Percentiles rank a stretch among this genome's conserved stretches.
phyloP scores from a whole-genome alignment of 1,140 invertebrate genomes.

The Listronotus oregonensis region DNA sequence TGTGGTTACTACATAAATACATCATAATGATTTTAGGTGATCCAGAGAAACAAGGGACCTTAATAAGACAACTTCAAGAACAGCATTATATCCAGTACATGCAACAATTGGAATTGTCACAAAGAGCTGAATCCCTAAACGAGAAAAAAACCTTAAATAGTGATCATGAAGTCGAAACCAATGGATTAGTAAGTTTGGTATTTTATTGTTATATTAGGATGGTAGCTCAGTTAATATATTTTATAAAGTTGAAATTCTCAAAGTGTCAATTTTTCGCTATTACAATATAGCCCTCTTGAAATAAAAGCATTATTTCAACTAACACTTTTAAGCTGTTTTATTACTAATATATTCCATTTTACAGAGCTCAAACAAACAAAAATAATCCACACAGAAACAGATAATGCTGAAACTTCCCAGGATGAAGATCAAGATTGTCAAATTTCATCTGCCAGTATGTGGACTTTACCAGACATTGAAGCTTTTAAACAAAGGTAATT shows the following conservation, averaged over 20 bases:
- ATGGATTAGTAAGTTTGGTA: constrained; percentile 18
- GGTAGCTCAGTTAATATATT: too few relatives aligned
- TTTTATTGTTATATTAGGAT: constrained; percentile 10
- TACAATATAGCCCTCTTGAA: too few relatives aligned
- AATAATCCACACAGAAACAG: background rate
- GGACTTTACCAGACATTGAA: constrained; percentile 90
- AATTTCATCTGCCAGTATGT: constrained; percentile 74
- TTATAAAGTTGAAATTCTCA: too few relatives aligned
- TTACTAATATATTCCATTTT: background rate
- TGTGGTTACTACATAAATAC: background rate
- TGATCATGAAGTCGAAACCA: constrained; percentile 39
- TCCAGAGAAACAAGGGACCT: constrained; percentile 89
- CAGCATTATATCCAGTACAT: constrained; percentile 99
- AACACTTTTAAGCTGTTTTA: too few relatives aligned
- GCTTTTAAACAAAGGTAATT: constrained; percentile 79
- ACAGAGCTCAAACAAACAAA: constrained; percentile 11
- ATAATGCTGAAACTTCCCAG: constrained; percentile 22
- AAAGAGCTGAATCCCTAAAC: constrained; percentile 35
- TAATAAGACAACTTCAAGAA: constrained; percentile 92
- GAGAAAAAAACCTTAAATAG: constrained; percentile 51
- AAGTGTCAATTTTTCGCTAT: too few relatives aligned
- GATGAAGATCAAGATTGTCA: constrained; percentile 32
- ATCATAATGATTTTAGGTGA: constrained; percentile 56
- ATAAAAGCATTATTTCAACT: too few relatives aligned
- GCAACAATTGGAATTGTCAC: constrained; percentile 73